These are phyloP conservation scores for Fundulus diaphanus DNA, from an alignment of 2,797 vertebrate species.

Conservation along the genomic window DNA sequence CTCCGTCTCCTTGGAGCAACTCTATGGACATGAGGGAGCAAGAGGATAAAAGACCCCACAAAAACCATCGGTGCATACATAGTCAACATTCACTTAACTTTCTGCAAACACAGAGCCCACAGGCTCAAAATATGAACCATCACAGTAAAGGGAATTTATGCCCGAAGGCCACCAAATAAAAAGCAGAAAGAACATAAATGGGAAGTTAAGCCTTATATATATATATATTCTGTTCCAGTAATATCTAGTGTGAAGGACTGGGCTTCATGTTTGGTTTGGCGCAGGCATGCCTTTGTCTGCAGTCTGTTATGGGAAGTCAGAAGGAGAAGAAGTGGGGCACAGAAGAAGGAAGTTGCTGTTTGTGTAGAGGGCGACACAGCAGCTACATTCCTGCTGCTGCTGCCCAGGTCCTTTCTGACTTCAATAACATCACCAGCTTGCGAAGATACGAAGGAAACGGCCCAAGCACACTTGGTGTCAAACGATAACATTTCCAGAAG, in stretches of 20 bases:
- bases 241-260: conserved; percentile 10
- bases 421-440: conserved; percentile 32
- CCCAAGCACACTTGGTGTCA: not conserved
- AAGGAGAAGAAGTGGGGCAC: conserved; percentile 27
- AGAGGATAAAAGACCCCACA: conserved; percentile 22
- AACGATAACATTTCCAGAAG: not conserved
- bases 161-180: not conserved
- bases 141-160: not conserved
- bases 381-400: conserved; percentile 51
- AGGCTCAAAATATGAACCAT: not conserved
- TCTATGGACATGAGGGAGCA: conserved; percentile 26
- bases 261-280: conserved; percentile 73
- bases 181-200: conserved; percentile 5
- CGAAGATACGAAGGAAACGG: conserved; percentile 10
- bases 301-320: conserved; percentile 62
- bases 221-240: conserved; percentile 2
- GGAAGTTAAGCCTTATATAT: not conserved
- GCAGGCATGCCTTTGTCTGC: conserved; percentile 63
- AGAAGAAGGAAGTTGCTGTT: conserved; percentile 72
- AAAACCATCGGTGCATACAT: conserved; percentile 3
- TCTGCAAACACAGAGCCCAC: not conserved
- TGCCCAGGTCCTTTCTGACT: conserved; percentile 26
- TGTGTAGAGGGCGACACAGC: conserved; percentile 55
- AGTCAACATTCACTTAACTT: conserved; percentile 35
- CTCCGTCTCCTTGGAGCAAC: conserved; percentile 43